A percentile compares a stretch with the other conserved stretches of the same genome.
Evolutionary conservation across 2,113 vertebrate genomes (phyloP).

Genomic region (Oryzias javanicus): DNA sequence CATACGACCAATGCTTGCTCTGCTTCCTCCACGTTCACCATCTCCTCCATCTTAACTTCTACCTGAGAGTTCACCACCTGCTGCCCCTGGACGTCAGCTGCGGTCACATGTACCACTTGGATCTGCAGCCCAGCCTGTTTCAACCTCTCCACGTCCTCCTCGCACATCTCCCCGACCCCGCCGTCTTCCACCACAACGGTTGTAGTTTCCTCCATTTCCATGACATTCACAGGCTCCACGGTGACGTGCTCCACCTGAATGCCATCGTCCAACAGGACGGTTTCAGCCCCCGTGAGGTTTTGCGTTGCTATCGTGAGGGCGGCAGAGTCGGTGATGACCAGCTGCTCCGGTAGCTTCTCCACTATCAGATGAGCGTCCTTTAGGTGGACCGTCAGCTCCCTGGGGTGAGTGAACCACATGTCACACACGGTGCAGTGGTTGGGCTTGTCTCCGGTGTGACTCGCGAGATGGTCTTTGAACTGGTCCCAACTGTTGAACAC

Average conservation of each 20-base stretch:
- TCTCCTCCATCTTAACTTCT: constrained; percentile 80
- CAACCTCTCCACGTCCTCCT: constrained; percentile 79
- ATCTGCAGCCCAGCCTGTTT: constrained; percentile 82
- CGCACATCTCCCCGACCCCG: constrained; percentile 81
- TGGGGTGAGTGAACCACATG: constrained; percentile 94
- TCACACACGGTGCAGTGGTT: constrained; percentile 97
- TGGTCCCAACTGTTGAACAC: constrained; percentile 99
- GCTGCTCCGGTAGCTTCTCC: constrained; percentile 76
- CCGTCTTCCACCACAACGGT: constrained; percentile 85
- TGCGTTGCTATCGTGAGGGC: constrained; percentile 79
- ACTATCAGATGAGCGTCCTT: constrained; percentile 83
- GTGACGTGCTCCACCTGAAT: constrained; percentile 85
- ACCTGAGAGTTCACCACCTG: constrained; percentile 79
- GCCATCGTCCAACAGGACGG: constrained; percentile 85
- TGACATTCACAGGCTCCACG: constrained; percentile 72
- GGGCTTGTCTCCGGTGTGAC: constrained; percentile 95
- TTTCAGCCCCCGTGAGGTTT: constrained; percentile 74
- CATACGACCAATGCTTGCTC: constrained; percentile 57
- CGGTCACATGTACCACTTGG: constrained; percentile 70
- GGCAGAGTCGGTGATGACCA: constrained; percentile 79
- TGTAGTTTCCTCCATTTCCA: constrained; percentile 81
- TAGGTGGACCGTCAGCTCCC: constrained; percentile 87
- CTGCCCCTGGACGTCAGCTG: constrained; percentile 40
- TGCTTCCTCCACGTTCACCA: constrained; percentile 52
- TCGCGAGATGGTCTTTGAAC: constrained; percentile 96